Conservation (phyloP, 2,113 vertebrate genomes). For the Lamprotornis superbus region DNA sequence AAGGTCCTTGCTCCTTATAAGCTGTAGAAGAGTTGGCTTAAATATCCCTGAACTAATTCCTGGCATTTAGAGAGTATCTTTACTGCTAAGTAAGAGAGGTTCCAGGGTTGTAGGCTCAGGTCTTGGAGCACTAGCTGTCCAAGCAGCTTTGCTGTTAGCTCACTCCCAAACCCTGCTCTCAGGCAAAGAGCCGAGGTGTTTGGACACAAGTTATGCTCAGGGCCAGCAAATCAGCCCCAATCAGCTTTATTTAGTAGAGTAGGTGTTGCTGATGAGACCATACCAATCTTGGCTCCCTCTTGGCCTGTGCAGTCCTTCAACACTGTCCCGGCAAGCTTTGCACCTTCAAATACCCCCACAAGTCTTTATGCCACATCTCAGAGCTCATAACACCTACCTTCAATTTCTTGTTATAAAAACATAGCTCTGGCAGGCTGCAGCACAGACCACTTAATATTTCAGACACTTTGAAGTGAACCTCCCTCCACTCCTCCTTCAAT, state of each 20-base stretch:
- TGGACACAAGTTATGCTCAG: slow-evolving; percentile 9
- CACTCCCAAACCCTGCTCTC: background rate
- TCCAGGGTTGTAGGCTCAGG: background rate
- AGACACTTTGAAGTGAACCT: background rate
- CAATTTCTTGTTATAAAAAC: slow-evolving; percentile 10
- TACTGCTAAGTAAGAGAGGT: background rate
- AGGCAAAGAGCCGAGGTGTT: background rate
- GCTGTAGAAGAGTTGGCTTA: background rate
- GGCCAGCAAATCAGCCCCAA: accelerated
- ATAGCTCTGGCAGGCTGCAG: slow-evolving; percentile 34
- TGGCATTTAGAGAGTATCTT: background rate
- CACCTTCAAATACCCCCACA: slow-evolving; percentile 20
- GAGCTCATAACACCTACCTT: slow-evolving; percentile 2
- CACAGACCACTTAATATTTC: slow-evolving; percentile 14
- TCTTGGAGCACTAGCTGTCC: background rate
- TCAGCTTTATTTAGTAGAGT: background rate
- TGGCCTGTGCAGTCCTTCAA: background rate
- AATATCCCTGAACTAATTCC: background rate
- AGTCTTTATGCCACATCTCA: slow-evolving; percentile 33
- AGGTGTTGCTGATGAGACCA: slow-evolving; percentile 25
- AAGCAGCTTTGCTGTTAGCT: background rate
- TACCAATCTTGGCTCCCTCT: background rate
- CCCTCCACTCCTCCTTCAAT: background rate
- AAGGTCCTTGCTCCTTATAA: background rate
- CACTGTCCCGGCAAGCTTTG: background rate